Conservation (phyloP, 23 tunicate species). For the Trididemnum clinides region DNA sequence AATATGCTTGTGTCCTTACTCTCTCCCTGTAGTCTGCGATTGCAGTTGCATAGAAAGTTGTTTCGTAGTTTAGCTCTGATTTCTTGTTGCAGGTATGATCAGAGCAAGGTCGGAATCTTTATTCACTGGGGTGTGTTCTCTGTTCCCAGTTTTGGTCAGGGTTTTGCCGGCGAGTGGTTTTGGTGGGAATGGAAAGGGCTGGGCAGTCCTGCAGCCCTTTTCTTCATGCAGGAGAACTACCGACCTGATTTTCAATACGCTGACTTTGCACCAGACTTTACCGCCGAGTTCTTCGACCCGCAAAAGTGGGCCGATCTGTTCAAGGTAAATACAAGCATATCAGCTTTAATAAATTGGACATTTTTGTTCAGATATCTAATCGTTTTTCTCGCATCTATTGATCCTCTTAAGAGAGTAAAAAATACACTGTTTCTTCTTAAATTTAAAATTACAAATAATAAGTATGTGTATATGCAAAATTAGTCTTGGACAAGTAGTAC, state of each 20-base stretch:
- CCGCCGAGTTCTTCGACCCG: constrained; percentile 79
- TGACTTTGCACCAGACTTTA: constrained; percentile 85
- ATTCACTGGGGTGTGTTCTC: constrained; percentile 88
- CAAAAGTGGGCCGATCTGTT: constrained; percentile 80
- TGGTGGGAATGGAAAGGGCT: constrained; percentile 80
- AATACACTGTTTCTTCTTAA: too few relatives aligned
- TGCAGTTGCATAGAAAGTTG: too few relatives aligned
- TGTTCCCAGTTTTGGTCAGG: constrained; percentile 55
- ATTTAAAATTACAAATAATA: too few relatives aligned
- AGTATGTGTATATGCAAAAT: too few relatives aligned
- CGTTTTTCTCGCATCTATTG: not conserved
- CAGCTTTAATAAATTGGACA: not conserved
- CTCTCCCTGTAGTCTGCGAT: too few relatives aligned
- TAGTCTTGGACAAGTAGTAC: too few relatives aligned
- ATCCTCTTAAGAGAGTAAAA: too few relatives aligned
- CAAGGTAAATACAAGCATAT: constrained; percentile 17
- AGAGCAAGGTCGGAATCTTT: constrained; percentile 76
- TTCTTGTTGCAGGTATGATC: constrained; percentile 80
- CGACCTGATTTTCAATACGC: constrained; percentile 81
- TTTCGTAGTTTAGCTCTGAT: too few relatives aligned
- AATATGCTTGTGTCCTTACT: too few relatives aligned
- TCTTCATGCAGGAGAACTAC: constrained; percentile 76
- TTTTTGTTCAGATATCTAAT: not conserved
- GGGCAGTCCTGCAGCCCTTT: constrained; percentile 36
- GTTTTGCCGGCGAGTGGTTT: constrained; percentile 77